These are phyloP conservation scores for Eumacrocentrus americanus DNA, from an alignment of 2,888 invertebrate species.

Conservation along the genomic window DNA sequence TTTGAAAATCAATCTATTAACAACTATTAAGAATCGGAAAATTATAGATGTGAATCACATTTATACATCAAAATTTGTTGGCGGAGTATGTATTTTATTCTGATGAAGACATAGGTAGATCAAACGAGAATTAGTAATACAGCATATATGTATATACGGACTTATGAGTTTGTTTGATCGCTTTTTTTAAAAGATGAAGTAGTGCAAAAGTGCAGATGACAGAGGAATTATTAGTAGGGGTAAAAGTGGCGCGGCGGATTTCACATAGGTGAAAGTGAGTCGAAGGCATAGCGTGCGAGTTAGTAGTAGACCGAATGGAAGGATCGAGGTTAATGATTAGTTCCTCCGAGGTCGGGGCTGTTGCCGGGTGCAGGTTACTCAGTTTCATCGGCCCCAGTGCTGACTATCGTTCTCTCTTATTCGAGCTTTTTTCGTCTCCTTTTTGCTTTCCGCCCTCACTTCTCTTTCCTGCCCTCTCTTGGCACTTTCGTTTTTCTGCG, in stretches of 20 bases:
- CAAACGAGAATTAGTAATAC: no score
- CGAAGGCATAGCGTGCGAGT: constrained; percentile 38
- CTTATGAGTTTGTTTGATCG: no score
- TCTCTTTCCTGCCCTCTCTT: constrained; percentile 26
- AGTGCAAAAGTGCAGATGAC: constrained; percentile 3
- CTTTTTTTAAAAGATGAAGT: background rate
- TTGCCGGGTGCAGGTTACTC: constrained; percentile 59
- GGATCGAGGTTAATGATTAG: constrained; percentile 60
- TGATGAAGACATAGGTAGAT: no score
- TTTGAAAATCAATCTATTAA: no score
- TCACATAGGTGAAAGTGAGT: constrained; percentile 51
- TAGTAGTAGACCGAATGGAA: constrained; percentile 43
- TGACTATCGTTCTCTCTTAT: constrained; percentile 25
- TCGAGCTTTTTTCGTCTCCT: constrained; percentile 21
- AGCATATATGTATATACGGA: no score
- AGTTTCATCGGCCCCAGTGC: constrained; percentile 42
- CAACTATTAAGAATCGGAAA: no score
- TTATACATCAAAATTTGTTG: no score
- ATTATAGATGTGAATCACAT: no score
- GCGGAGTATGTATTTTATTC: no score
- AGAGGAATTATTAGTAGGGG: constrained; percentile 6
- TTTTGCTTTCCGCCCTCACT: constrained; percentile 29
- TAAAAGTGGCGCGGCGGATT: constrained; percentile 8
- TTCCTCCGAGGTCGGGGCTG: constrained; percentile 58
- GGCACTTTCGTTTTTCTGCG: constrained; percentile 22